Percentiles rank a stretch among this genome's conserved stretches.
These are phyloP conservation scores for Ooceraea biroi DNA, from an alignment of 1,140 invertebrate species.

Conservation along the genomic window DNA sequence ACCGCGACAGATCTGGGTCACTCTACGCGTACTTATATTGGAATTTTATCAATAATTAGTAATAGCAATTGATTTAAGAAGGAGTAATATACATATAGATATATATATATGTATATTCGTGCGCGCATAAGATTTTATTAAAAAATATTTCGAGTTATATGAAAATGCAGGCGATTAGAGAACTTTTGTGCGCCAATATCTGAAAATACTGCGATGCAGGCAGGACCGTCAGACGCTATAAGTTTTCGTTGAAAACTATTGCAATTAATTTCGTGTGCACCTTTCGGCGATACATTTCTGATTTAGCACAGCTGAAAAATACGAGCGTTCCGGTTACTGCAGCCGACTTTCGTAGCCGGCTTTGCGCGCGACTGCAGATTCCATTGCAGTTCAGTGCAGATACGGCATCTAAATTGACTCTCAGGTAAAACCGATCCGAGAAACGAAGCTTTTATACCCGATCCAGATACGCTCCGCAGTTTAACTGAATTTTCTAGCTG, in stretches of 20 bases:
- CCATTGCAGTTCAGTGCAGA: constrained; percentile 46
- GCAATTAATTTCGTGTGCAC: background rate
- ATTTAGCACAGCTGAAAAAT: constrained; percentile 29
- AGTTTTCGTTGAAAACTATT: background rate
- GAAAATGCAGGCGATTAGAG: background rate
- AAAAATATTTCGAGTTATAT: background rate
- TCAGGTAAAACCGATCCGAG: constrained; percentile 25
- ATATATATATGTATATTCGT: background rate
- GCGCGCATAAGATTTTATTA: no score
- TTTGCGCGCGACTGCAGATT: constrained; percentile 20
- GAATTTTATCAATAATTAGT: background rate
- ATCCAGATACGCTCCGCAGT: background rate
- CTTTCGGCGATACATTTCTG: background rate
- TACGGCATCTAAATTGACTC: constrained; percentile 49
- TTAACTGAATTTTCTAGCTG: constrained; percentile 1
- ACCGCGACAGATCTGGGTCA: background rate
- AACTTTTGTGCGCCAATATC: background rate
- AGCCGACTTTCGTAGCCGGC: background rate
- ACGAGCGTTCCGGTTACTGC: constrained; percentile 10
- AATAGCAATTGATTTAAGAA: background rate
- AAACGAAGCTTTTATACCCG: constrained; percentile 34
- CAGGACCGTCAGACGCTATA: background rate
- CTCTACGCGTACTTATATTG: background rate
- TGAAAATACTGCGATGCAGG: background rate
- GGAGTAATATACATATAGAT: background rate